Evolutionary conservation across 1,140 invertebrate genomes (phyloP), one percentile per base, ranked within the genome.

Genomic region (Arion vulgaris): DNA sequence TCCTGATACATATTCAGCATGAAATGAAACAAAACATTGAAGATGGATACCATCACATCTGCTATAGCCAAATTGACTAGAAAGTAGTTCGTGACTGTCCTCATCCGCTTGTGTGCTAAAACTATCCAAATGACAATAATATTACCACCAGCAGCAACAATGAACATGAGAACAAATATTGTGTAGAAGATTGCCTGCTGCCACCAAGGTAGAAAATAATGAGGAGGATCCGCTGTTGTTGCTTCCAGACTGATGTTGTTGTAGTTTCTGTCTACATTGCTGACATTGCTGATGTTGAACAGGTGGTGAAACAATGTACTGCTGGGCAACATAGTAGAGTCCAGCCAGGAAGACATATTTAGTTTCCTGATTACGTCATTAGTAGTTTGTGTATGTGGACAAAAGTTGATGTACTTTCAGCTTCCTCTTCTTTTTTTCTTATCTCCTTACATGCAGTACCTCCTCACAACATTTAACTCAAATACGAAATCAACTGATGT

Each of bases 51-150:
- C 93, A 98, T 95, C 34, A 97, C 94, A 91, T 99, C 97, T 26
- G 98, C 97, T 34, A 97, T 95, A 82, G 96, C 97, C 69, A 98
- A 92, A 90, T 99, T 99, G n/a, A 98, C 96, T 71, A 99, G 93
- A 91, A 98, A 98, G 90, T 98, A 98, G 93, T 98, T 99, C 73
- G 97, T 98, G 4, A 98, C 97, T 0, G 97, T 98, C 71, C 97
- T 93, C 97, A 98, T 98, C 80, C 96, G 93, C 83, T 96, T 95
- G 93, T 94, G 93, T 26, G 96, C 95, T 57, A 98, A 91, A 2
- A 98, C 97, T 84, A 98, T 98, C 96, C 97, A 98, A 86, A 99
- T 97, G 69, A 98, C 97, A 85, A 98, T 97, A 51, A 98, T 92
- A 92, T 99, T 99, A 0, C 97, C 97, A 45, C 96, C 95, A 19